Conservation (phyloP, 2,113 vertebrate genomes). For the Chrysemys picta region DNA sequence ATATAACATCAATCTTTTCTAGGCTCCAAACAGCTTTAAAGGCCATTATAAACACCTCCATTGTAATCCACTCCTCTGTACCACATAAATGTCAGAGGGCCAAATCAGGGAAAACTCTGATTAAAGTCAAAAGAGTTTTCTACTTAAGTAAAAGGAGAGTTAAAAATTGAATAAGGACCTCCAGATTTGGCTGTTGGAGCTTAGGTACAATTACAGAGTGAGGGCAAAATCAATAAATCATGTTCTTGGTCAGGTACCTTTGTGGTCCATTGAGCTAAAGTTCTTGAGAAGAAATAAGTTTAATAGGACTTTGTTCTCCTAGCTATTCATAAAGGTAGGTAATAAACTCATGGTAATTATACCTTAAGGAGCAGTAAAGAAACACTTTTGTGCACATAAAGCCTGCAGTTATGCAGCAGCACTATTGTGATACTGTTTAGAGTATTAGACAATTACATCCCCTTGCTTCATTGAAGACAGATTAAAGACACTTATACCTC, state of each 20-base stretch:
- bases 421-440: constrained; percentile 37
- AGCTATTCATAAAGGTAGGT: constrained; percentile 59
- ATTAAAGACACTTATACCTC: constrained; percentile 10
- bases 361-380: constrained; percentile 40
- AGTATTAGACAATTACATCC: constrained; percentile 10
- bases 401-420: constrained; percentile 22
- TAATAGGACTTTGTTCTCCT: constrained; percentile 60
- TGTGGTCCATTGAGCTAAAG: constrained; percentile 55
- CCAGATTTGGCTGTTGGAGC: background rate
- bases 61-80: constrained; percentile 26
- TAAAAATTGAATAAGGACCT: background rate
- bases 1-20: background rate
- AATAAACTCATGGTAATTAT: constrained; percentile 68
- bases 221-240: constrained; percentile 25
- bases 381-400: background rate
- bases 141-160: background rate
- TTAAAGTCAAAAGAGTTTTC: constrained; percentile 11
- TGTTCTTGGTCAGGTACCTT: constrained; percentile 33
- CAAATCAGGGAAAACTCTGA: background rate
- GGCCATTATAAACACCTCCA: constrained; percentile 34
- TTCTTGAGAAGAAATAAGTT: constrained; percentile 34
- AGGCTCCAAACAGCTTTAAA: constrained; percentile 18
- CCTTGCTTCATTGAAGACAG: background rate
- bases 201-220: background rate
- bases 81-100: background rate